phyloP scores from a whole-genome alignment of 2,888 invertebrate species.

The Operophtera brumata region DNA sequence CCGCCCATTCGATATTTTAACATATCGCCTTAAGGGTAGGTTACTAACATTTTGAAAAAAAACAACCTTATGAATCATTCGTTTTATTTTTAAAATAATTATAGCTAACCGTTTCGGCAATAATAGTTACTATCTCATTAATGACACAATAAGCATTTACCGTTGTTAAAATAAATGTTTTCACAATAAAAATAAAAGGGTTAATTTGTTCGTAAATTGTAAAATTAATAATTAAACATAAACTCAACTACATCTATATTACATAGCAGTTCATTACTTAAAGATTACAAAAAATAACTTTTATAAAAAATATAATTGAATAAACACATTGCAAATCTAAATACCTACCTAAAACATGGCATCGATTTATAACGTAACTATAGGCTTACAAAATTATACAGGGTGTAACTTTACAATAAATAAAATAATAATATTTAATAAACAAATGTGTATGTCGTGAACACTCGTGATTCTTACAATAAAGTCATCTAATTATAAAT shows the following conservation, averaged over 20 bases:
- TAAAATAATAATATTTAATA: conserved; percentile 36
- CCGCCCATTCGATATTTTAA: too few species aligned
- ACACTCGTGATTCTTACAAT: conserved; percentile 43
- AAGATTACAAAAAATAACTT: conserved; percentile 76
- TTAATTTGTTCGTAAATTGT: conserved; percentile 62
- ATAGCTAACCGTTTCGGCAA: conserved; percentile 81
- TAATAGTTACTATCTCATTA: conserved; percentile 77
- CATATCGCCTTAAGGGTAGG: too few species aligned
- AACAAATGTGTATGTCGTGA: conserved; percentile 50
- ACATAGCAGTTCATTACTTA: conserved; percentile 66
- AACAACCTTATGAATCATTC: conserved; percentile 72
- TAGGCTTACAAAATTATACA: conserved; percentile 48
- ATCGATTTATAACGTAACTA: conserved; percentile 54
- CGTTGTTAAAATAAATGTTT: conserved; percentile 65
- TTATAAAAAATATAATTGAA: conserved; percentile 78
- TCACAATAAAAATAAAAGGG: conserved; percentile 57
- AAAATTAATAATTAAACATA: conserved; percentile 61
- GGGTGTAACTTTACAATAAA: conserved; percentile 37
- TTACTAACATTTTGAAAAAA: conserved; percentile 38
- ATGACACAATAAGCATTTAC: conserved; percentile 80
- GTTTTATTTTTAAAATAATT: conserved; percentile 82
- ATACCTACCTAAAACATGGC: conserved; percentile 78
- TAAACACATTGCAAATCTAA: conserved; percentile 72
- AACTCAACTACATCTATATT: conserved; percentile 76
- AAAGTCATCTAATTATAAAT: conserved; percentile 31